phyloP scores from a whole-genome alignment of 2,888 invertebrate genomes.

The Melieria omissa region DNA sequence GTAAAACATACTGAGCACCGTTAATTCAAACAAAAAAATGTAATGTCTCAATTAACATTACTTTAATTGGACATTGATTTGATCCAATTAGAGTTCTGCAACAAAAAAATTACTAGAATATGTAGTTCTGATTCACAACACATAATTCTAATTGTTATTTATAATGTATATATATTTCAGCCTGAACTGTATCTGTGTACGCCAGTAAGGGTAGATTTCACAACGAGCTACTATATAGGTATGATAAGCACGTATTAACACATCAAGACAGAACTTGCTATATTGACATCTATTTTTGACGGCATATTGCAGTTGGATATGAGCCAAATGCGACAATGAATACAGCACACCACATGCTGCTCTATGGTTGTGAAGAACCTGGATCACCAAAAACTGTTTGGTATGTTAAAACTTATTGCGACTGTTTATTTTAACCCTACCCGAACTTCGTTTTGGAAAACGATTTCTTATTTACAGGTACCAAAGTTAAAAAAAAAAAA shows the following conservation, averaged over 20 bases:
- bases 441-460: no score
- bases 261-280: constrained; percentile 8
- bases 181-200: constrained; percentile 93
- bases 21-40: no score
- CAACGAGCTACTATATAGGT: constrained; percentile 86
- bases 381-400: constrained; percentile 71
- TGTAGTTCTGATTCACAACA: no score
- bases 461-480: no score
- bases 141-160: background rate
- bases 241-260: constrained; percentile 47
- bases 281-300: background rate
- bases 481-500: no score
- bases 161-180: constrained; percentile 71
- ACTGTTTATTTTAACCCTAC: no score
- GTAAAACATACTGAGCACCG: no score
- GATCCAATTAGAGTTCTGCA: no score
- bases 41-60: no score
- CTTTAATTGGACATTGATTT: no score
- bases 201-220: constrained; percentile 83
- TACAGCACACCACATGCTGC: constrained; percentile 91
- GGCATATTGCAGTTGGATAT: constrained; percentile 78
- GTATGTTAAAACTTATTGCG: constrained; percentile 67
- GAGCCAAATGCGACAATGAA: constrained; percentile 91
- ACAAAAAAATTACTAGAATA: no score
- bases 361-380: constrained; percentile 87